phyloP scores from a whole-genome alignment of 2,888 invertebrate species.

The Chesias legatella region DNA sequence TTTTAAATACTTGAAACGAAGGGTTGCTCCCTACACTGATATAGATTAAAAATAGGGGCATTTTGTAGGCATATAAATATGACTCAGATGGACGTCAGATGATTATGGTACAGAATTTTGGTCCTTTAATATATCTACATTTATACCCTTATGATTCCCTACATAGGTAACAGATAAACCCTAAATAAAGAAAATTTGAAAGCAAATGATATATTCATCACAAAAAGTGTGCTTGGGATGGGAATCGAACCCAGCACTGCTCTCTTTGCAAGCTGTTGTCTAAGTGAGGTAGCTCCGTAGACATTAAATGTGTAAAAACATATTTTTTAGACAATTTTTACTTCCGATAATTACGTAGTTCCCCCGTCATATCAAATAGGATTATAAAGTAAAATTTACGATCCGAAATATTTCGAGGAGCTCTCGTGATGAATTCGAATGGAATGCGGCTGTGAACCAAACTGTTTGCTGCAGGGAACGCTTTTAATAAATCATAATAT shows the following conservation, averaged over 20 bases:
- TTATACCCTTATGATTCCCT: too few species aligned
- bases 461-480: constrained; percentile 19
- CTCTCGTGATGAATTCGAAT: constrained; percentile 17
- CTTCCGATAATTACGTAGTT: too few species aligned
- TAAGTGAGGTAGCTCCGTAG: too few species aligned
- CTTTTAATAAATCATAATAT: constrained; percentile 18
- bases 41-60: constrained; percentile 33
- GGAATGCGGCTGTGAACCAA: constrained; percentile 19
- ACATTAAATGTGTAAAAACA: too few species aligned
- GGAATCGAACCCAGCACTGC: too few species aligned
- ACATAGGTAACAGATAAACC: too few species aligned
- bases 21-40: constrained; percentile 54
- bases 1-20: constrained; percentile 64
- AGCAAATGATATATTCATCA: too few species aligned
- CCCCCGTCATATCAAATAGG: constrained; percentile 7
- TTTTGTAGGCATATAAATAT: constrained; percentile 29
- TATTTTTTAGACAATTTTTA: too few species aligned
- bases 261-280: too few species aligned
- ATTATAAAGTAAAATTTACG: constrained; percentile 17
- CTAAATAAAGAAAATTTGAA: too few species aligned
- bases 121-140: too few species aligned
- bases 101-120: not conserved
- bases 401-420: constrained; percentile 1
- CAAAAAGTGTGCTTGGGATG: too few species aligned
- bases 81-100: constrained; percentile 25